Percentiles rank a stretch among this genome's conserved stretches.
Evolutionary conservation across 2,113 vertebrate genomes (phyloP).

Genomic region (Petroica traversi): DNA sequence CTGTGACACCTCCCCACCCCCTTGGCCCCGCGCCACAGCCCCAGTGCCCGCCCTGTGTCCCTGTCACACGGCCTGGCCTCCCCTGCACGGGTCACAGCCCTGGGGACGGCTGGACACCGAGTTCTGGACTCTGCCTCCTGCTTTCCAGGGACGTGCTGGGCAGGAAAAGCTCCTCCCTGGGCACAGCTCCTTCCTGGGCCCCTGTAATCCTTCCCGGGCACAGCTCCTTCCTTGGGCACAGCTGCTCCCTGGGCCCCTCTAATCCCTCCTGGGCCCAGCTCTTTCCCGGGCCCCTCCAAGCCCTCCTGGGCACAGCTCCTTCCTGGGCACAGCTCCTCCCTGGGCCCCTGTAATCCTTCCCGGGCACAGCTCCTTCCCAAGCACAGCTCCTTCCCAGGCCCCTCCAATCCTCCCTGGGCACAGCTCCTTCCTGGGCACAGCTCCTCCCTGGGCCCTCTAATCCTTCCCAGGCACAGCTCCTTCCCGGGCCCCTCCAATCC

Average conservation of each 20-base stretch:
- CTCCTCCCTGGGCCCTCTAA: neutral
- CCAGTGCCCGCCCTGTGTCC: neutral
- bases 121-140: neutral
- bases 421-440: neutral
- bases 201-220: too few species aligned
- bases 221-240: too few species aligned
- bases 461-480: neutral
- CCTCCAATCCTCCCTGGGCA: neutral
- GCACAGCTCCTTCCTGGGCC: neutral
- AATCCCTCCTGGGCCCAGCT: too few species aligned
- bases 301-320: too few species aligned
- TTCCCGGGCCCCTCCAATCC: neutral
- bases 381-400: neutral
- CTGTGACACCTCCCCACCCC: neutral
- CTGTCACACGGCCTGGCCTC: neutral
- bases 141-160: neutral
- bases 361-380: neutral
- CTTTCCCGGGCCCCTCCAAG: too few species aligned
- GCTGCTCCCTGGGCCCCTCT: too few species aligned
- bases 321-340: neutral
- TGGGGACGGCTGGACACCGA: fast-evolving
- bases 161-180: neutral
- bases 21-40: fast-evolving
- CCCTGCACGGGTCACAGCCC: neutral
- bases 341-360: neutral